Conservation (phyloP, 2,797 vertebrate genomes). For the Phoxinus dragarum region DNA sequence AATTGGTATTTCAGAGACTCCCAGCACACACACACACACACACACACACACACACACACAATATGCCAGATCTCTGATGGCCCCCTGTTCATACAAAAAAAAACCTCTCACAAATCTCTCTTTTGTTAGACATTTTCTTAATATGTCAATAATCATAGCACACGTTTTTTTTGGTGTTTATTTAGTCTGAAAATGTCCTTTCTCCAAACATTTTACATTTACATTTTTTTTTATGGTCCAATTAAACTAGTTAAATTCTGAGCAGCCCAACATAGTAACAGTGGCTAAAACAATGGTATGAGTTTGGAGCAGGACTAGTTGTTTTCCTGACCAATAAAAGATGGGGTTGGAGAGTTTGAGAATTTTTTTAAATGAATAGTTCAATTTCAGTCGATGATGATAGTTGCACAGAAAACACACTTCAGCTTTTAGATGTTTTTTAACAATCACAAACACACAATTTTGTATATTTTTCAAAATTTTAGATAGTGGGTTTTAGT, state of each 20-base stretch:
- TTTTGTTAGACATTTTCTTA: conserved; percentile 9
- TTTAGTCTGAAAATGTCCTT: not conserved
- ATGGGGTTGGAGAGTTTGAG: not conserved
- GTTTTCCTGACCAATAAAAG: not conserved
- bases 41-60: conserved; percentile 20
- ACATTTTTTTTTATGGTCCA: not conserved
- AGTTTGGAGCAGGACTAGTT: not conserved
- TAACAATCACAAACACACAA: not conserved
- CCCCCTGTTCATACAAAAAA: conserved; percentile 16
- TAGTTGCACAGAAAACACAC: not conserved
- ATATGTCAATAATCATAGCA: conserved; percentile 24
- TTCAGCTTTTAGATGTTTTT: not conserved
- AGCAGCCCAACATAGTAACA: not conserved
- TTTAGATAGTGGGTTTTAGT: not conserved
- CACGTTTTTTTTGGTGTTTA: not conserved
- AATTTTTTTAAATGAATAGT: not conserved
- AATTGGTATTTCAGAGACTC: conserved; percentile 26
- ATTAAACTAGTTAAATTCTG: not conserved
- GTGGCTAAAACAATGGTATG: not conserved
- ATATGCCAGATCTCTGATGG: not conserved
- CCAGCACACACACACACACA: not conserved
- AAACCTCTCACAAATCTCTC: not conserved
- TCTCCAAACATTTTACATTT: not conserved
- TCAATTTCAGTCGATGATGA: not conserved
- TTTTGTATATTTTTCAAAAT: not conserved